phyloP scores from a whole-genome alignment of 2,797 vertebrate genomes.

The Hippoglossus hippoglossus region DNA sequence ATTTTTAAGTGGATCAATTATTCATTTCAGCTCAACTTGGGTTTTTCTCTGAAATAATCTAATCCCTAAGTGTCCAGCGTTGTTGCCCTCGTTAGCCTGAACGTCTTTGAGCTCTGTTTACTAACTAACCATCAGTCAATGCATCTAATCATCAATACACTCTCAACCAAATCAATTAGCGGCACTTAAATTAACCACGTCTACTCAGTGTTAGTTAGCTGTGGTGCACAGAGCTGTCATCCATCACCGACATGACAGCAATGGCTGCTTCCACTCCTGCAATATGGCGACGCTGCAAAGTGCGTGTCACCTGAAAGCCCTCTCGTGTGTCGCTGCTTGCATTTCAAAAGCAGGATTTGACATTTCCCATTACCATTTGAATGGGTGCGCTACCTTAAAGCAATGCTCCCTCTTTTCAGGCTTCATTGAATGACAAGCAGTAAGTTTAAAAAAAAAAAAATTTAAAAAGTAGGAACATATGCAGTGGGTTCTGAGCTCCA shows the following conservation, averaged over 20 bases:
- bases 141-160: slow-evolving; percentile 15
- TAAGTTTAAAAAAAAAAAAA: neutral
- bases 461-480: neutral
- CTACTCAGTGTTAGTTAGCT: slow-evolving; percentile 4
- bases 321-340: slow-evolving; percentile 35
- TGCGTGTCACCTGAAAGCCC: slow-evolving; percentile 47
- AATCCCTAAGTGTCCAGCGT: too few relatives aligned
- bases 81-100: neutral
- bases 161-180: slow-evolving; percentile 21
- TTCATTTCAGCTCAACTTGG: too few relatives aligned
- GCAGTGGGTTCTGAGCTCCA: too few relatives aligned
- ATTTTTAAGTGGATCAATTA: too few relatives aligned
- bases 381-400: slow-evolving; percentile 31
- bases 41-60: too few relatives aligned
- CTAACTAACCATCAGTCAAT: slow-evolving; percentile 1
- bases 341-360: slow-evolving; percentile 58
- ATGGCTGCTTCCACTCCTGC: slow-evolving; percentile 28
- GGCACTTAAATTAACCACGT: slow-evolving; percentile 12
- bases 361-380: slow-evolving; percentile 57
- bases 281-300: slow-evolving; percentile 40
- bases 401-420: slow-evolving; percentile 8
- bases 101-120: neutral
- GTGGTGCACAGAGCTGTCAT: slow-evolving; percentile 11
- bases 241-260: slow-evolving; percentile 34
- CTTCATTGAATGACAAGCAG: slow-evolving; percentile 20